Base-by-base conservation (phyloP, 2,797 vertebrate species). In the Acrossocheilus fasciatus region DNA sequence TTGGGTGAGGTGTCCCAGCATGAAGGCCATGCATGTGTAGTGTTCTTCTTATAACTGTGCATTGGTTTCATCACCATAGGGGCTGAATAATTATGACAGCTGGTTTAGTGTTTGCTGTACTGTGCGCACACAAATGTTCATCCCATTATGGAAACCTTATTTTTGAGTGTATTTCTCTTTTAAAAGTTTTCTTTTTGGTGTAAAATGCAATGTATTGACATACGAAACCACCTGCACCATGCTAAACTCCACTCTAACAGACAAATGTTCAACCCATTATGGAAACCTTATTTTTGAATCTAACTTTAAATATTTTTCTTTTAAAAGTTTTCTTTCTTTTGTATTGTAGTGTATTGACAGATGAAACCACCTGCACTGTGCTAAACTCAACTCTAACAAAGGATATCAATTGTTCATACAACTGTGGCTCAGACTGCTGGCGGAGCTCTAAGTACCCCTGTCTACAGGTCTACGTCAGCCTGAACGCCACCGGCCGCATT, bases 391-490 rank as follows among this genome's bases (percentile, higher is more conserved):
- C 97, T 88, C 95, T 98, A 93, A 97, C 95, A 30, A 95, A 96
- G 89, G 96, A 97, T 70, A 94, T 97, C 90, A 98, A 98, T 92
- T 99, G 98, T 92, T 97, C 97, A 9, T 98, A 98, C 94, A 97
- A 94, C 95, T 99, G 98, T 2, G 98, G 97, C 41, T 94, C 97
- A 6, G 97, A 98, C 87, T 98, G 98, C 95, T 96, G 96, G 96
- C 96, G 97, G 90, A 96, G 93, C 87, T 98, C 98, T 85, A 97
- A 96, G 92, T 98, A 97, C 89, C 97, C 97, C 70, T 99, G 98
- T 93, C 96, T 99, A 87, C 97, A 98, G 94, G 97, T 99, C 90
- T 98, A 97, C 0, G 97, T 99, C 90, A 98, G 97, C 91, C 92
- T 99, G 94, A 98, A 97, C 70, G 95, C 95, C 92, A 97, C 97